These are phyloP conservation scores for Aurelia aurita DNA, from an alignment of 30 jellyfish, hydroid and myxozoan genomes.

Conservation along the genomic window DNA sequence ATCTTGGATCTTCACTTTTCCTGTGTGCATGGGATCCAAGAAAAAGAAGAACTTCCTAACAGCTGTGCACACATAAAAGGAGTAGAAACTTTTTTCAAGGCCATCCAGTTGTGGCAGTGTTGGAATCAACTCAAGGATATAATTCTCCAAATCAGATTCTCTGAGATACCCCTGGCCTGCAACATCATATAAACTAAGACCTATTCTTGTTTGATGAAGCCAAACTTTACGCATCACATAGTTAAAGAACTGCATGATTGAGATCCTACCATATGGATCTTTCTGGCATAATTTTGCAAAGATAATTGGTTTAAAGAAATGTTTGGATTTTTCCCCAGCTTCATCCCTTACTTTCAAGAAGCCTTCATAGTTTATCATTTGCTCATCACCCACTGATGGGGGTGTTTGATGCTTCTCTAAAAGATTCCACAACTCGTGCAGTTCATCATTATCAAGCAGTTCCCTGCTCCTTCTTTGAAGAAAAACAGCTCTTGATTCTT, in stretches of 20 bases:
- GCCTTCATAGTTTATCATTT: slow-evolving; percentile 95
- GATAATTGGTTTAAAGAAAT: slow-evolving; percentile 88
- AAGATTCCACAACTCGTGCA: slow-evolving; percentile 96
- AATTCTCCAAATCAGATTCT: slow-evolving; percentile 95
- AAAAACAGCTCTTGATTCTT: slow-evolving; percentile 96
- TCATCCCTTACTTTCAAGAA: slow-evolving; percentile 90
- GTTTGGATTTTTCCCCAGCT: slow-evolving; percentile 91
- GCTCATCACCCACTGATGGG: slow-evolving; percentile 93
- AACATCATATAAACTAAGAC: slow-evolving; percentile 95
- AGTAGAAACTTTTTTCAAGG: slow-evolving; percentile 92
- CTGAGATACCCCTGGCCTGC: slow-evolving; percentile 97
- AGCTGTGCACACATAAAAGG: slow-evolving; percentile 99
- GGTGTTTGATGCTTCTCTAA: slow-evolving; percentile 91
- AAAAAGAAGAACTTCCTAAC: slow-evolving; percentile 97
- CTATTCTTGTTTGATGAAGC: slow-evolving; percentile 97
- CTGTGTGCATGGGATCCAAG: slow-evolving; percentile 98
- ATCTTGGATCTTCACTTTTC: slow-evolving; percentile 96
- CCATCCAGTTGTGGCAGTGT: slow-evolving; percentile 99
- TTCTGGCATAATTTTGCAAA: slow-evolving; percentile 87
- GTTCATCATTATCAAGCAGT: slow-evolving; percentile 93
- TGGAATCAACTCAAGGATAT: slow-evolving; percentile 94
- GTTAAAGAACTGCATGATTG: slow-evolving; percentile 97
- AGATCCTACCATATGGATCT: slow-evolving; percentile 94
- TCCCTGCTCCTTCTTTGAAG: slow-evolving; percentile 94
- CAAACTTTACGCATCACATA: slow-evolving; percentile 98